Evolutionary conservation across 2,888 invertebrate species (phyloP), one percentile per base, ranked within the genome.

Genomic region (Cheilosia variabilis): DNA sequence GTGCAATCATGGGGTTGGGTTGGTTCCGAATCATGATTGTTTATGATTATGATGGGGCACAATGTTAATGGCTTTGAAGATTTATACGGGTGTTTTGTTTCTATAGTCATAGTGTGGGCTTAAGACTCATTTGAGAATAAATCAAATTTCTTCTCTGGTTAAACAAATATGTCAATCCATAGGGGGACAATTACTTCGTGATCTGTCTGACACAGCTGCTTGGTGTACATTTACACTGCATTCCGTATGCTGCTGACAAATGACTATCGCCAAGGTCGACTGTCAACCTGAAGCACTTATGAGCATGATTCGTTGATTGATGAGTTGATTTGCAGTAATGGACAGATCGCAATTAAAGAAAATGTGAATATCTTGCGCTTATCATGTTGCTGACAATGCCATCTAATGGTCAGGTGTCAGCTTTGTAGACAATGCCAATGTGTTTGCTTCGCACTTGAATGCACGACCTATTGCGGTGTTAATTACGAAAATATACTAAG

Each of bases 271-370:
- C 80, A 80, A 84, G 83, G 83, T 69, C 68, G 80, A 68, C 34
- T 84, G 80, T 69, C 80, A 75, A 60, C 47, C 68, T 58, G 73
- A 53, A 47, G 68, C 73, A 75, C 73, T 73, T 68, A 31, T 63
- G 83, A 79, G 79, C 83, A 80, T 79, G 80, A 79, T 50, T 63
- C 58, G 19, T 24, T 84, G 83, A 84, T 80, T 84, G 73, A 84
- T 84, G 57, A 57, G 50, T 63, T 84, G 58, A 73, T 73, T 83
- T 22, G 73, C 41, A 55, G 47, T 62, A 73, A 73, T 73, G 72
- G 47, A 68, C 62, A 62, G 62, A 63, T 57, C 27, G 55, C 57
- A 79, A 72, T 66, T 79, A 68, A 15, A 41, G 24, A 45, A 41
- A 19, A 68, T 55, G 22, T 58, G 69, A 65, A 17, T 34, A 55